Conservation (phyloP, 1,140 invertebrate species). For the Riptortus pedestris region DNA sequence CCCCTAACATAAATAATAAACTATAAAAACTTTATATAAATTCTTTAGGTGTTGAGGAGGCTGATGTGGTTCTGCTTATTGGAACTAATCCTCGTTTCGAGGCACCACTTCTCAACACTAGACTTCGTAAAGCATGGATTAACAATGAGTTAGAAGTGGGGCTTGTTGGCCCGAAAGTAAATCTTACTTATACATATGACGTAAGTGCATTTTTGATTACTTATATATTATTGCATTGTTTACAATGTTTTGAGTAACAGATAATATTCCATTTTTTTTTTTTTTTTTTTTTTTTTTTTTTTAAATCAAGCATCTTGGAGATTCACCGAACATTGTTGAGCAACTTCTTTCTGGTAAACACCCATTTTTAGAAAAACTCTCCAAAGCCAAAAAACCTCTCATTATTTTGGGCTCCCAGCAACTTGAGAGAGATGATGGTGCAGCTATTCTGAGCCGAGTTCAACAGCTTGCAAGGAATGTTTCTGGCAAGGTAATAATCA, state of each 20-base stretch:
- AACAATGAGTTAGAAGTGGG: conserved; percentile 76
- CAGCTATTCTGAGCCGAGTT: conserved; percentile 60
- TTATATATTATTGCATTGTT: background rate
- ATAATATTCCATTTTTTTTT: background rate
- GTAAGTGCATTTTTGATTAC: conserved; percentile 42
- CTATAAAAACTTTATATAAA: too few relatives aligned
- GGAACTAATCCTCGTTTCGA: conserved; percentile 97
- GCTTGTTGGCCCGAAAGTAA: conserved; percentile 79
- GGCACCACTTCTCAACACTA: conserved; percentile 92
- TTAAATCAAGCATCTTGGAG: conserved; percentile 80
- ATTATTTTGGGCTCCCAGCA: conserved; percentile 83
- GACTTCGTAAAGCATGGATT: conserved; percentile 84
- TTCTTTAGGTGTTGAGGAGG: conserved; percentile 67
- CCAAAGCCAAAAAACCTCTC: conserved; percentile 75
- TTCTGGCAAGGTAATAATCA: conserved; percentile 25
- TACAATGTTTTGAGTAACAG: background rate
- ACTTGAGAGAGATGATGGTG: conserved; percentile 68
- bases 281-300: background rate
- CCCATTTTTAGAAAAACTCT: conserved; percentile 60
- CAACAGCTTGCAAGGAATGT: conserved; percentile 50
- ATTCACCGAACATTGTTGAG: conserved; percentile 57
- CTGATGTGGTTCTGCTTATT: conserved; percentile 84
- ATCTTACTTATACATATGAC: conserved; percentile 88
- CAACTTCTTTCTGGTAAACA: conserved; percentile 65
- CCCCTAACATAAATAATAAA: too few relatives aligned